Conservation (phyloP, 2,797 vertebrate species). For the Gymnodraco acuticeps region DNA sequence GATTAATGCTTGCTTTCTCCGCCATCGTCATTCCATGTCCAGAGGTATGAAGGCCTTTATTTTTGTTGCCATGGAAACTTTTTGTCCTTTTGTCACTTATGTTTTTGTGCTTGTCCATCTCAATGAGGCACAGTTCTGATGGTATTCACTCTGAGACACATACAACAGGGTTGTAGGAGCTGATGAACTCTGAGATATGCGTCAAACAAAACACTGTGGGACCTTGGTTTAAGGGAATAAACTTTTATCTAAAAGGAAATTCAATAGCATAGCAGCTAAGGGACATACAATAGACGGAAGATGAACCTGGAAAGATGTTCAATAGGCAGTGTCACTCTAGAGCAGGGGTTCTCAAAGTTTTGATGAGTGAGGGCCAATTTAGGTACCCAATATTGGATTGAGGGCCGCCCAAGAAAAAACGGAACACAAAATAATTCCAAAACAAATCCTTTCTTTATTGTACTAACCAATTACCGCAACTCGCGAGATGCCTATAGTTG, state of each 20-base stretch:
- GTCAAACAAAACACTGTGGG: conserved; percentile 12
- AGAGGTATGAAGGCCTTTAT: conserved; percentile 72
- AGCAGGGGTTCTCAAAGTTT: too few species aligned
- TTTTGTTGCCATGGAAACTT: conserved; percentile 84
- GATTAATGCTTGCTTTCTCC: conserved; percentile 64
- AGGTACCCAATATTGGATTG: too few species aligned
- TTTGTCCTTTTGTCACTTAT: conserved; percentile 71
- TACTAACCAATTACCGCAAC: too few species aligned
- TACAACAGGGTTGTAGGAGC: conserved; percentile 52
- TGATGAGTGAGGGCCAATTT: too few species aligned
- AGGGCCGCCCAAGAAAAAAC: too few species aligned
- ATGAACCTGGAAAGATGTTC: background rate
- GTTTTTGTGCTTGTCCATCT: conserved; percentile 69
- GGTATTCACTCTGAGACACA: conserved; percentile 56
- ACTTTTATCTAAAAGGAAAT: conserved; percentile 36
- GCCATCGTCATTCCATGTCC: conserved; percentile 65
- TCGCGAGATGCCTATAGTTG: too few species aligned
- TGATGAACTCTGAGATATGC: conserved; percentile 49
- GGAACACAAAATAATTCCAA: too few species aligned
- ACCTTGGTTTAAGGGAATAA: conserved; percentile 36
- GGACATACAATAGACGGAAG: background rate
- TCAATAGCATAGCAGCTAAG: conserved; percentile 13
- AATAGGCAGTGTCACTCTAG: background rate
- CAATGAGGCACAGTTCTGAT: conserved; percentile 40
- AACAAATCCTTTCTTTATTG: too few species aligned